Evolutionary conservation across 2,888 invertebrate genomes (phyloP).

Genomic region (Oscheius sp.): DNA sequence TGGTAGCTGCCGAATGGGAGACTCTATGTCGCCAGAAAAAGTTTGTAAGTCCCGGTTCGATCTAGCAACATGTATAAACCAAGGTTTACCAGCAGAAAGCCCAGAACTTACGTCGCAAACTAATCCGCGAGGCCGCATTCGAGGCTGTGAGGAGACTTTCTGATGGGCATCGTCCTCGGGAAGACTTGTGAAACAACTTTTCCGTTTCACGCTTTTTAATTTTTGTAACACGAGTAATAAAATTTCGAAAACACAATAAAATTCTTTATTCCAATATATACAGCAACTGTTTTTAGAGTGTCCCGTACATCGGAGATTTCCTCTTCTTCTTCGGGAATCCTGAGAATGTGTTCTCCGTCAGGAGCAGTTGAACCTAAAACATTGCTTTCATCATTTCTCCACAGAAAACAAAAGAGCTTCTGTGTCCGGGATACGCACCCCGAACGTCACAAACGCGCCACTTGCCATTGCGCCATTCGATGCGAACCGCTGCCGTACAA

Average conservation of each 20-base stretch:
- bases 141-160: slow-evolving; percentile 5
- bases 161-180: neutral
- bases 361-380: slow-evolving; percentile 24
- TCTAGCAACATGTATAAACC: neutral
- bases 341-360: slow-evolving; percentile 11
- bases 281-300: slow-evolving; percentile 11
- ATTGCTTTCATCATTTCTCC: neutral
- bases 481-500: too few relatives aligned
- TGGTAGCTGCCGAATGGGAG: slow-evolving; percentile 26
- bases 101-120: slow-evolving; percentile 8
- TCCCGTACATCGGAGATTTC: slow-evolving; percentile 26
- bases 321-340: slow-evolving; percentile 32
- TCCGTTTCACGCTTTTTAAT: too few relatives aligned
- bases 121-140: slow-evolving; percentile 10
- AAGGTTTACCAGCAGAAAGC: slow-evolving; percentile 27
- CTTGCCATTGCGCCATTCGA: too few relatives aligned
- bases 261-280: slow-evolving; percentile 24
- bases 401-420: neutral
- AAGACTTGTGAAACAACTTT: neutral
- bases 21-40: slow-evolving; percentile 15
- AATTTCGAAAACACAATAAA: neutral
- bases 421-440: too few relatives aligned
- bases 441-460: too few relatives aligned
- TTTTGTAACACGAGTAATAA: slow-evolving; percentile 40
- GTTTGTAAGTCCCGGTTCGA: neutral